Base-by-base conservation (phyloP, 2,797 vertebrate species). In the Threskiornis aethiopicus region DNA sequence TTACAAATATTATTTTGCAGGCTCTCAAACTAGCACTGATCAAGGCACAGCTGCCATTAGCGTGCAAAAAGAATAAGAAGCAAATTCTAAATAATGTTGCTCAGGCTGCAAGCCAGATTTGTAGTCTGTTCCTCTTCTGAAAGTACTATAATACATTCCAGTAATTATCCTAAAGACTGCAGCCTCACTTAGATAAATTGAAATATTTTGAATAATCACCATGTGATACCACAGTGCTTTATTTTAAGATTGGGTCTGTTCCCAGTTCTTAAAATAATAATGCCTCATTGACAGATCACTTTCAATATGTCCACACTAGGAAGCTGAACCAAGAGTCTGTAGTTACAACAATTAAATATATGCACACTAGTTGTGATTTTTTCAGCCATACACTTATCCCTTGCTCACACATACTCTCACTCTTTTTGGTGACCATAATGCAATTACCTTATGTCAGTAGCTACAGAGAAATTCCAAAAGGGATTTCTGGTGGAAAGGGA, bases 201-300 rank as follows among this genome's bases (percentile, higher is more conserved):
- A 84, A 90, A 84, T 91, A 66, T 91, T 96, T 91, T 90, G 47
- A 93, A 82, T 88, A 93, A 73, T 75, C 25, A 79, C 28, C 37
- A 52, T 66, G 44, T 55, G 62, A 61, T 61, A 72, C 4, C 8
- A 47, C 9, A 91, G 15, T 46, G 37, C 19, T 90, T 93, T 76
- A 85, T 88, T 91, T 96, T 84, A 90, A 89, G 66, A 39, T 16
- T 75, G 59, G 37, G 33, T 3, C 8, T 49, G 13, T 85, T 90
- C 61, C 70, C 55, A 62, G 33, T 76, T 87, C 55, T 85, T 77
- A 49, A 44, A 75, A 72, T 37, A 84, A 54, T 67, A 79, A 66
- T 89, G 78, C 10, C 25, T 82, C 37, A 64, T 64, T 80, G 84
- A 55, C 41, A 89, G 59, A 87, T 85, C 51, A 26, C 10, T 92